phyloP scores from a whole-genome alignment of 2,113 vertebrate genomes.

The Microtus montanus region DNA sequence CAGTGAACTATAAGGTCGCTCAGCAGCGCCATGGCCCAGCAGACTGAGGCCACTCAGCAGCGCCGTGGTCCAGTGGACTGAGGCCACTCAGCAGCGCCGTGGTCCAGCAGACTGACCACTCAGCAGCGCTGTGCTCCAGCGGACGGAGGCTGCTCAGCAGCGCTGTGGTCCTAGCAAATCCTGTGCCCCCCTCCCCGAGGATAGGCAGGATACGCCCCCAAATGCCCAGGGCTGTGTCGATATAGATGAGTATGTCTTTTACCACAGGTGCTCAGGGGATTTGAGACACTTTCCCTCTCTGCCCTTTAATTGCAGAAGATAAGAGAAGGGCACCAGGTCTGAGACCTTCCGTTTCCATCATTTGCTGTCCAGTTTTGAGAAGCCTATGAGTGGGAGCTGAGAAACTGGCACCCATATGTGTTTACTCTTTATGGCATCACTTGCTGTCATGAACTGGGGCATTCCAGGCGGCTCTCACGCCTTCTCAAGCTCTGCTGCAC shows the following conservation, averaged over 20 bases:
- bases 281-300: neutral
- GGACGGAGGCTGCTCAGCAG: too few species aligned
- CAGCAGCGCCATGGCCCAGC: too few species aligned
- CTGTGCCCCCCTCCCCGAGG: neutral
- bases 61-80: too few species aligned
- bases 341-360: accelerated
- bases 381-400: neutral
- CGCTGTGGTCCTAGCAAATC: neutral
- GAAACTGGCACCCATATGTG: neutral
- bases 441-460: neutral
- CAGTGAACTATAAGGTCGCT: too few species aligned
- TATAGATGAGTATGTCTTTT: neutral
- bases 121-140: too few species aligned
- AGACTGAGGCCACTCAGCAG: too few species aligned
- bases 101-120: too few species aligned
- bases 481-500: too few species aligned
- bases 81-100: too few species aligned
- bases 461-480: neutral
- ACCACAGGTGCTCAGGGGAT: neutral
- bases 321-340: too few species aligned
- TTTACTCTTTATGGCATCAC: neutral
- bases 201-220: neutral
- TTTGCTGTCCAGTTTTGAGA: neutral
- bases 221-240: accelerated
- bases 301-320: too few species aligned